Percentiles rank a stretch among this genome's conserved stretches.
These are phyloP conservation scores for Stenodera caucasica DNA, from an alignment of 2,888 invertebrate genomes.

Conservation along the genomic window DNA sequence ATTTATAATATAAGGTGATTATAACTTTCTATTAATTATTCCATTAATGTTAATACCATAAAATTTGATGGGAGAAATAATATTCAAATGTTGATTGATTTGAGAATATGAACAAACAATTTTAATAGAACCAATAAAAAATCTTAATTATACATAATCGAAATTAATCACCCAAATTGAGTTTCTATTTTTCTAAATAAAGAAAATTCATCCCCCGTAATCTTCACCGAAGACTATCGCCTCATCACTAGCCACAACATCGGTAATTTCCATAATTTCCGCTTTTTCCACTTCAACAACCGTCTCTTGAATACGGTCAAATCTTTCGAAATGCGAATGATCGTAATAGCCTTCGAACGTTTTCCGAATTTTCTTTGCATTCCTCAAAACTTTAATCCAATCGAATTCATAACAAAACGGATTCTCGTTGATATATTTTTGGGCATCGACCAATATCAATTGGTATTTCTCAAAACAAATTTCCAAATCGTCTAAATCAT, in stretches of 20 bases:
- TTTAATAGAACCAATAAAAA: too few relatives aligned
- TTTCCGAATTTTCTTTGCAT: background rate
- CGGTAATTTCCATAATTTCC: too few relatives aligned
- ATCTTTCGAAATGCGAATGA: background rate
- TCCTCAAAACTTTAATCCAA: constrained; percentile 60
- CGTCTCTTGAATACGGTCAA: background rate
- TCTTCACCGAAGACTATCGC: background rate
- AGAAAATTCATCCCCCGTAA: too few relatives aligned
- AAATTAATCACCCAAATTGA: too few relatives aligned
- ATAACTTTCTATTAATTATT: background rate
- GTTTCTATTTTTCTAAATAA: too few relatives aligned
- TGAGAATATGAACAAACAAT: too few relatives aligned
- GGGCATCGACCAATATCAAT: constrained; percentile 48
- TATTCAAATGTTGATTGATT: too few relatives aligned
- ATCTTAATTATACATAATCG: too few relatives aligned
- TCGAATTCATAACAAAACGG: constrained; percentile 59
- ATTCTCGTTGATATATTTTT: constrained; percentile 56
- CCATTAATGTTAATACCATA: too few relatives aligned
- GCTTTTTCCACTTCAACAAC: too few relatives aligned
- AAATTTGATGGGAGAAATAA: too few relatives aligned
- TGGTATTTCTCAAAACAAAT: constrained; percentile 48
- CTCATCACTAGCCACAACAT: background rate
- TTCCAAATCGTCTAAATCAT: background rate
- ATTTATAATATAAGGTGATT: too few relatives aligned
- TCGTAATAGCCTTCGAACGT: background rate